A percentile compares a stretch with the other conserved stretches of the same genome.
These are phyloP conservation scores for Sarcophaga caerulescens DNA, from an alignment of 2,888 invertebrate species.

Conservation along the genomic window DNA sequence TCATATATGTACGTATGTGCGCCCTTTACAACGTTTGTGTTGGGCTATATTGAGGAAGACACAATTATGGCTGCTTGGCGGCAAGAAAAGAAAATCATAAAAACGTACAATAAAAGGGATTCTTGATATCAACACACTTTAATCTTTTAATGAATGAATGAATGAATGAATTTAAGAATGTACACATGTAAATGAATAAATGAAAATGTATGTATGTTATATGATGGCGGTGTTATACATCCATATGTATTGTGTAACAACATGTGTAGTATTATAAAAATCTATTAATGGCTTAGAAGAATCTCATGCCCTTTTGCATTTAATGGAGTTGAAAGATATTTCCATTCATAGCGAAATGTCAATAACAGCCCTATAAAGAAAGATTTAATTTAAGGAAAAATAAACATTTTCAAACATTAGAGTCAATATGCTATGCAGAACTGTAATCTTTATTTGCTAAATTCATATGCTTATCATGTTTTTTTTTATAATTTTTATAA, in stretches of 20 bases:
- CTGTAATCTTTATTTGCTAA: no score
- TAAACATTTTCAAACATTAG: no score
- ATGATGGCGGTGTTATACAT: background rate
- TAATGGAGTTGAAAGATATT: background rate
- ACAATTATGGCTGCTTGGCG: constrained; percentile 32
- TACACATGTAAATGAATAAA: constrained; percentile 10
- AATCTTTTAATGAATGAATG: constrained; percentile 51
- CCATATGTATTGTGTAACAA: background rate
- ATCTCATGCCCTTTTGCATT: background rate
- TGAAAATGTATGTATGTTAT: background rate
- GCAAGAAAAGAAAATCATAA: constrained; percentile 3
- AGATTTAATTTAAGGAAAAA: no score
- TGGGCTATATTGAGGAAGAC: constrained; percentile 3
- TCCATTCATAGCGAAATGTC: background rate
- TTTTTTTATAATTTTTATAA: no score
- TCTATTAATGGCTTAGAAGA: no score
- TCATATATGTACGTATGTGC: background rate
- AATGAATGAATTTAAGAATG: constrained; percentile 13
- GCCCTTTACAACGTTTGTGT: background rate
- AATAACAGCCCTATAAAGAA: background rate
- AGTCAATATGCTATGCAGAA: no score
- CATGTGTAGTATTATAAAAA: no score
- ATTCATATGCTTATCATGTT: no score
- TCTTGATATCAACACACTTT: constrained; percentile 35
- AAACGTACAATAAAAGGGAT: background rate